A percentile compares a stretch with the other conserved stretches of the same genome.
phyloP scores from a whole-genome alignment of 2,113 vertebrate species.

The Hassar affinis region DNA sequence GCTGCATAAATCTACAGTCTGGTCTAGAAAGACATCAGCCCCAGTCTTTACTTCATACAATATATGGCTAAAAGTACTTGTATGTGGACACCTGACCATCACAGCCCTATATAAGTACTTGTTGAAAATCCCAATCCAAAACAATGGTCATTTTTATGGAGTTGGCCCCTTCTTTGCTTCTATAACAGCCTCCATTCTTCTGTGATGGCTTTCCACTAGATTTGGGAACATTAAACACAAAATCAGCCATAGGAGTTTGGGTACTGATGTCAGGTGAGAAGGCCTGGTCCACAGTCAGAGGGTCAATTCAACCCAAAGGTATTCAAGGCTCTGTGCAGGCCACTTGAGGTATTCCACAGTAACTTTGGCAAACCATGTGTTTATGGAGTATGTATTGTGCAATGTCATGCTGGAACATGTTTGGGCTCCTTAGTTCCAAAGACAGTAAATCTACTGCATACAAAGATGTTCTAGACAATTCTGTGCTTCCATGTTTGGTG shows the following conservation, averaged over 20 bases:
- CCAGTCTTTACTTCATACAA: neutral
- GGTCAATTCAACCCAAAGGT: neutral
- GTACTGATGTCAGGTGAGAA: neutral
- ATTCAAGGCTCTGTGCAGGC: neutral
- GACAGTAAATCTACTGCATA: neutral
- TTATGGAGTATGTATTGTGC: neutral
- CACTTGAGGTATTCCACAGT: neutral
- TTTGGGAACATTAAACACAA: neutral
- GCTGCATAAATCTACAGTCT: neutral
- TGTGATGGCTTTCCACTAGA: neutral
- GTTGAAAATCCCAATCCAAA: neutral
- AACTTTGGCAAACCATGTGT: neutral
- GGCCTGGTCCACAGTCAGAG: neutral
- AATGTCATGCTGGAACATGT: too few species aligned
- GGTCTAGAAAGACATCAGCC: neutral
- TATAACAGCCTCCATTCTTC: neutral
- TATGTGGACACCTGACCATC: neutral
- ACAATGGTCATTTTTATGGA: neutral
- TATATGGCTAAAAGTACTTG: neutral
- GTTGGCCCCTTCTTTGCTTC: too few species aligned
- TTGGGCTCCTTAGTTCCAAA: too few species aligned
- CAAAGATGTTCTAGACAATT: neutral
- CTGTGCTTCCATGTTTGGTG: neutral
- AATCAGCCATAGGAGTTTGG: neutral
- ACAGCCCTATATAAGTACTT: neutral